A percentile compares a stretch with the other conserved stretches of the same genome.
These are phyloP conservation scores for Typhlomys cinereus DNA, from an alignment of 2,113 vertebrate genomes.

Conservation along the genomic window DNA sequence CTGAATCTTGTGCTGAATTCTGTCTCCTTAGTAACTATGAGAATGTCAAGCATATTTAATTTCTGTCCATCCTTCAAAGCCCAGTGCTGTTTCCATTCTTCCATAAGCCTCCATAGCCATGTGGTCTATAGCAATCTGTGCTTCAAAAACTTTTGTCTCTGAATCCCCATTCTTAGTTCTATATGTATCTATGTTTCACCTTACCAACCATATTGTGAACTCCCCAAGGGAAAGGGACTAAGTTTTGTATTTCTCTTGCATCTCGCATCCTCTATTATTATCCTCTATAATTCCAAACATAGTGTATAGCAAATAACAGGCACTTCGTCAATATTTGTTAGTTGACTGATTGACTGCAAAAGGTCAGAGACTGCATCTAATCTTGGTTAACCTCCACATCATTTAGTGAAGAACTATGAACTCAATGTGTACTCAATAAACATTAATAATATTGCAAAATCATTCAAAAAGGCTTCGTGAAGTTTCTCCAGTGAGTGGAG, in stretches of 20 bases:
- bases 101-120: conserved; percentile 28
- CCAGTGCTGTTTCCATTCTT: background rate
- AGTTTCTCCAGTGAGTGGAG: conserved; percentile 44
- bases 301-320: conserved; percentile 56
- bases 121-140: conserved; percentile 25
- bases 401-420: conserved; percentile 60
- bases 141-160: conserved; percentile 48
- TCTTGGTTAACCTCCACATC: conserved; percentile 47
- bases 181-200: conserved; percentile 48
- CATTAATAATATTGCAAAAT: conserved; percentile 69
- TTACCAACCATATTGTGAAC: conserved; percentile 58
- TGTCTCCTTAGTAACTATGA: conserved; percentile 55
- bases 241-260: conserved; percentile 50
- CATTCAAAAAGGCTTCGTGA: conserved; percentile 51
- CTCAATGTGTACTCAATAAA: conserved; percentile 61
- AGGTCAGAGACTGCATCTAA: conserved; percentile 66
- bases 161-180: conserved; percentile 29
- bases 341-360: conserved; percentile 61
- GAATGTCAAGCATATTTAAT: conserved; percentile 56
- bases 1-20: conserved; percentile 30
- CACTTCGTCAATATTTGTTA: conserved; percentile 66
- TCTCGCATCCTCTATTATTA: conserved; percentile 46
- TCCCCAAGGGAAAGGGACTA: conserved; percentile 43
- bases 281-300: conserved; percentile 27
- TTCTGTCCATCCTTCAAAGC: conserved; percentile 56